Evolutionary conservation across 2,113 vertebrate genomes (phyloP).

Genomic region (Phylloscopus whistleri): DNA sequence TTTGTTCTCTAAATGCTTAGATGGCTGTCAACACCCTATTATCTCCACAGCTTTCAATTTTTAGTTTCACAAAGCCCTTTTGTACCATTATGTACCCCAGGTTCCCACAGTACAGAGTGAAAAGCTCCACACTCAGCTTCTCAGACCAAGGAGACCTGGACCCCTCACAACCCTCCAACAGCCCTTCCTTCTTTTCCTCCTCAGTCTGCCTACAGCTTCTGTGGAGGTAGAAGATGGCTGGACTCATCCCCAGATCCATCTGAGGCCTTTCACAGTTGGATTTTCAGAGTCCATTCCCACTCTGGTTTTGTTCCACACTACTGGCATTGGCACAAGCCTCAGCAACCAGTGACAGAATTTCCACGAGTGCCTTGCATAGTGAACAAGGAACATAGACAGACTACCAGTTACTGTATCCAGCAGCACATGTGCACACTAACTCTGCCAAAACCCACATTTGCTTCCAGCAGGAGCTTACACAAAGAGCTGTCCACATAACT

Average conservation of each 20-base stretch:
- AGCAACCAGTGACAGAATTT: neutral
- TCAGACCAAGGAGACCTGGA: neutral
- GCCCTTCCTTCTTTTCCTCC: neutral
- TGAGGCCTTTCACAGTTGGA: neutral
- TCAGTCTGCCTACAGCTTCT: neutral
- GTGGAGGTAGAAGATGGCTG: neutral
- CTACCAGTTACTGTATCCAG: neutral
- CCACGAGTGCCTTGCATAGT: fast-evolving
- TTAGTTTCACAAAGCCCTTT: neutral
- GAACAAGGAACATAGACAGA: neutral
- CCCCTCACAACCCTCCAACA: neutral
- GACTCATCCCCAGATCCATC: neutral
- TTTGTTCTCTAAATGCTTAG: neutral
- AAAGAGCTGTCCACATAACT: neutral
- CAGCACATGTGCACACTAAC: neutral
- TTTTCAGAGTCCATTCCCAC: neutral
- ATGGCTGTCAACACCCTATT: neutral
- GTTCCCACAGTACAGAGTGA: neutral
- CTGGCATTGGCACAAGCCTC: neutral
- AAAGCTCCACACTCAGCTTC: neutral
- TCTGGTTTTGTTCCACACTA: neutral
- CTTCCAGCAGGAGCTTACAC: neutral
- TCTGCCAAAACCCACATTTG: neutral
- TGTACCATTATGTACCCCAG: neutral
- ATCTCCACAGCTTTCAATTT: neutral